A percentile compares a stretch with the other conserved stretches of the same genome.
phyloP scores from a whole-genome alignment of 2,797 vertebrate genomes.

The Thripadectes ignobilis region DNA sequence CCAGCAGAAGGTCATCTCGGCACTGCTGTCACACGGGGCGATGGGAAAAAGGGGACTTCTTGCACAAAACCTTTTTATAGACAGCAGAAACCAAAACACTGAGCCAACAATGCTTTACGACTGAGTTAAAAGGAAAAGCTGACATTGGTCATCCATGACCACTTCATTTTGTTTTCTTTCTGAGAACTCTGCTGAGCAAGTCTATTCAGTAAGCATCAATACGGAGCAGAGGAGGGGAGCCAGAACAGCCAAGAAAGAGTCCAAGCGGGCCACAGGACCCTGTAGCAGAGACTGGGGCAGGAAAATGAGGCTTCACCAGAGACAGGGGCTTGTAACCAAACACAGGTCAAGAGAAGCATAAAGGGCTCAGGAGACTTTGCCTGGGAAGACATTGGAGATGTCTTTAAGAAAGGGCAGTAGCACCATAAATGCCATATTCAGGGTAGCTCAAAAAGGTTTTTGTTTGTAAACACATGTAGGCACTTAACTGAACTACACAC shows the following conservation, averaged over 20 bases:
- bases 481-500: neutral
- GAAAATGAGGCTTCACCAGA: neutral
- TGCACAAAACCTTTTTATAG: slow-evolving; percentile 46
- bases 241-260: neutral
- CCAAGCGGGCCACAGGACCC: neutral
- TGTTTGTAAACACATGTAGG: neutral
- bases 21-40: neutral
- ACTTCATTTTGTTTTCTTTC: slow-evolving; percentile 9
- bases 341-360: neutral
- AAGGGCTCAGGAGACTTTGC: neutral
- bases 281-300: neutral
- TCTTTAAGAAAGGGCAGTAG: neutral
- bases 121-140: slow-evolving; percentile 33
- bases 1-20: slow-evolving; percentile 26
- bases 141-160: slow-evolving; percentile 25
- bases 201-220: slow-evolving; percentile 7
- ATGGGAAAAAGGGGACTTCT: slow-evolving; percentile 40
- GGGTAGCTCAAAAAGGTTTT: neutral
- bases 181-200: slow-evolving; percentile 18
- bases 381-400: neutral
- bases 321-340: neutral
- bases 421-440: neutral
- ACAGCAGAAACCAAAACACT: neutral
- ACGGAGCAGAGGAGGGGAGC: neutral
- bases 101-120: neutral